Base-by-base conservation (phyloP, 2,113 vertebrate genomes). In the Lipotes vexillifer region DNA sequence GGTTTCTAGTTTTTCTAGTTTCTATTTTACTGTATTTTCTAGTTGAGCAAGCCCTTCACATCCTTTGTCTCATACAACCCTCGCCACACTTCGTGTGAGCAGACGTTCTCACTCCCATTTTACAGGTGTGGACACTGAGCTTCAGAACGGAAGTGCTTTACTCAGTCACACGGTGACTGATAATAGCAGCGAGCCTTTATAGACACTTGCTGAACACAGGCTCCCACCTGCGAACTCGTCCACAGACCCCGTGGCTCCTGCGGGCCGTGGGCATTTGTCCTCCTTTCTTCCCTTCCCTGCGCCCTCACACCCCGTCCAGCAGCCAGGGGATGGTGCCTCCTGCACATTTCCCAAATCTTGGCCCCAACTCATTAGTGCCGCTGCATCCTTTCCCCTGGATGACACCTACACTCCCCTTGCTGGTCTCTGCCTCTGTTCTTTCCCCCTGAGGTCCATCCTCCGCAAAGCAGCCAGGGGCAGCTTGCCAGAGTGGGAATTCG, bases 161-260 rank as follows among this genome's bases (percentile, higher is more conserved):
- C 63, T 21, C 5, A 18, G 72, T 25, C 23, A 4, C 46, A 0
- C 14, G 0, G 10, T 9, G 6, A 33, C 27, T 15, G 11, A 20
- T 3, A 5, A 27, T 0, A 3, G 49, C 0, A 18, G 36, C 1
- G 8, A 1, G 5, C 1, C 33, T 41, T 23, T 10, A 1, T 0
- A 11, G 72, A 17, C 27, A 0, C 17, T 1, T 14, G 1, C n/a
- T 6, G 52, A 25, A 17, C 0, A 1, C 25, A 6, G 36, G 36
- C 72, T 57, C 44, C 41, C 1, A 8, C 5, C 14, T 0, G 1
- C 2, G 31, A 12, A 2, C 6, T 6, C 33, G 44, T 33, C 55
- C 23, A 2, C 3, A 8, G 71, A 10, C 57, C 25, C 8, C 0
- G 10, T 0, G 83, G 41, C 29, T 49, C 36, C 77, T 7, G 8